phyloP scores from a whole-genome alignment of 2,888 invertebrate genomes.

The Nowickia ferox region DNA sequence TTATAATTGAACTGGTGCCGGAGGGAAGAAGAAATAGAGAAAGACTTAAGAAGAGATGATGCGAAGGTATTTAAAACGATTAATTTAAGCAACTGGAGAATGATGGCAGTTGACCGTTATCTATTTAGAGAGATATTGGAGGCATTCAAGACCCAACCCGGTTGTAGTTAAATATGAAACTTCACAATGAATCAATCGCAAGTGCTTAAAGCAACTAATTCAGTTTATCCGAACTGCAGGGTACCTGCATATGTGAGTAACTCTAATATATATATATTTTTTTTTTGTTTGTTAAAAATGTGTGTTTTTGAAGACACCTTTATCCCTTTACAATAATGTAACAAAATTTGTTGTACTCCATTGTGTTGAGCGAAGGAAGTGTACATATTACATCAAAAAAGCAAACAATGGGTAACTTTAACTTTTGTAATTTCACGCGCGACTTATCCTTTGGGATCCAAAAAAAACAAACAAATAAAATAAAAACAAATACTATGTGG shows the following conservation, averaged over 20 bases:
- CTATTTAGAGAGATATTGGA: too few species aligned
- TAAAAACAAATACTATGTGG: conserved; percentile 46
- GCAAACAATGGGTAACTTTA: conserved; percentile 65
- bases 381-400: background rate
- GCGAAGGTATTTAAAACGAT: too few species aligned
- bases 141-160: too few species aligned
- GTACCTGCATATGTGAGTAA: background rate
- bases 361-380: conserved; percentile 5
- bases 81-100: too few species aligned
- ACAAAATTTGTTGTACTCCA: conserved; percentile 40
- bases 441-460: conserved; percentile 82
- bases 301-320: conserved; percentile 49
- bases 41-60: too few species aligned
- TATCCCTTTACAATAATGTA: conserved; percentile 49
- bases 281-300: background rate
- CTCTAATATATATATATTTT: background rate
- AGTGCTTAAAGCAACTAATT: too few species aligned
- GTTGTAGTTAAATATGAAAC: too few species aligned
- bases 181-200: too few species aligned
- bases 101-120: too few species aligned
- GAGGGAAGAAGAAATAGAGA: too few species aligned
- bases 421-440: conserved; percentile 83
- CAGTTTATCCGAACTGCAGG: background rate
- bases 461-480: background rate
- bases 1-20: too few species aligned